Conservation (phyloP, 2,113 vertebrate species). For the Craseonycteris thonglongyai region DNA sequence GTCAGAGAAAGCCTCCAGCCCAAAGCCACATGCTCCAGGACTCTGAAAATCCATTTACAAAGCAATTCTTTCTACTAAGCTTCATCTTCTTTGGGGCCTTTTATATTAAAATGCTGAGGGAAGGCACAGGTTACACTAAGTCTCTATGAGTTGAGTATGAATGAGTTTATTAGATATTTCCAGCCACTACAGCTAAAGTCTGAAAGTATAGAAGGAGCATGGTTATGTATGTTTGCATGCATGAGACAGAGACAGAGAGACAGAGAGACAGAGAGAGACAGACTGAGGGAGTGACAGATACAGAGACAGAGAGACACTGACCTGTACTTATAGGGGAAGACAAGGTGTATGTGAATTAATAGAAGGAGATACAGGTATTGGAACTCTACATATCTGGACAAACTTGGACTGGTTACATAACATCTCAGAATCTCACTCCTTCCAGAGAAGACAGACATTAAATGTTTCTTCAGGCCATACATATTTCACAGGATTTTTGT, state of each 20-base stretch:
- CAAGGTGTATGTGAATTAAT: background rate
- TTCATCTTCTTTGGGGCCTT: background rate
- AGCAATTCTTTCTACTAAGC: conserved; percentile 13
- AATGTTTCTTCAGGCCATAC: background rate
- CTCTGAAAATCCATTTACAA: conserved; percentile 23
- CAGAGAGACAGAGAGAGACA: too few species aligned
- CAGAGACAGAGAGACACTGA: background rate
- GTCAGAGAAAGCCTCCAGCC: background rate
- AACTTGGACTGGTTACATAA: background rate
- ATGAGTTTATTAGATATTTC: conserved; percentile 16
- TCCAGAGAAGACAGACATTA: background rate
- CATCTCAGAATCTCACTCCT: background rate
- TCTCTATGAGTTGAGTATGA: background rate
- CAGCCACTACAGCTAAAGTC: background rate
- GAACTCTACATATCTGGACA: background rate
- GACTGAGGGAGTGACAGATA: background rate
- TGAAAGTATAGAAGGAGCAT: background rate
- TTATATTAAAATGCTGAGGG: background rate
- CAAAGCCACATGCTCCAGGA: background rate
- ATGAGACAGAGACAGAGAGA: background rate
- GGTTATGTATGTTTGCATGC: fast-evolving
- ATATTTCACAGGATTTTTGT: background rate
- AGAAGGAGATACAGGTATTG: background rate
- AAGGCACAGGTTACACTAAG: background rate
- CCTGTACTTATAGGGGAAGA: background rate